Percentiles rank a stretch among this genome's conserved stretches.
Conservation (phyloP, 2,113 vertebrate species). For the Callorhinus ursinus region DNA sequence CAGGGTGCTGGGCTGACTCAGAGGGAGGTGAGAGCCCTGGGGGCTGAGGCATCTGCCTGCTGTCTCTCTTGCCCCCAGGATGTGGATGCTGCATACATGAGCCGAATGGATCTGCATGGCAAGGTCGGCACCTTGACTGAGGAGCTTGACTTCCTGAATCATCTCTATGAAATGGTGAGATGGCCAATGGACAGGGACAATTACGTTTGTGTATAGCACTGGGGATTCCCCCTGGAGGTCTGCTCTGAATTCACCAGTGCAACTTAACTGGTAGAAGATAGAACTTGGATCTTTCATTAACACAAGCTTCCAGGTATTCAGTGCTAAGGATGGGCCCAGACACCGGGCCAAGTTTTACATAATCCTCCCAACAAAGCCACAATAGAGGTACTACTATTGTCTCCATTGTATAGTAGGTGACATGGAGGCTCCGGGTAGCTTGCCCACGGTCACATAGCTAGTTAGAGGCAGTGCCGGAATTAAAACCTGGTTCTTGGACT, state of each 20-base stretch:
- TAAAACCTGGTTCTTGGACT: not conserved
- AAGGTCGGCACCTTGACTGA: conserved; percentile 83
- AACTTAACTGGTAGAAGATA: not conserved
- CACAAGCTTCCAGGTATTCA: not conserved
- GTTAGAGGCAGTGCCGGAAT: not conserved
- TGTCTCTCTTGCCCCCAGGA: conserved; percentile 82
- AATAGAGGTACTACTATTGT: not conserved
- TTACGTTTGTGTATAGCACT: not conserved
- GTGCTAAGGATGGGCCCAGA: not conserved
- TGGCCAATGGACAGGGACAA: not conserved
- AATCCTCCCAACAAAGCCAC: not conserved
- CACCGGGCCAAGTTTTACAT: not conserved
- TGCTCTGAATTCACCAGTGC: not conserved
- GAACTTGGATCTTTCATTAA: not conserved
- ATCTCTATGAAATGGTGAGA: conserved; percentile 89
- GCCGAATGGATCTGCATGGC: conserved; percentile 88
- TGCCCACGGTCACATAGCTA: not conserved
- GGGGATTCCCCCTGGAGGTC: not conserved
- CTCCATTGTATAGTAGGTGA: not conserved
- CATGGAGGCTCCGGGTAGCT: not conserved
- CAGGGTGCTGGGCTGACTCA: not conserved
- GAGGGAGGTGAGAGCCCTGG: not conserved
- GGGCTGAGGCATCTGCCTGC: not conserved
- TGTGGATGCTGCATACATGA: conserved; percentile 90
- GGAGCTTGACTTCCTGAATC: conserved; percentile 90